phyloP scores from a whole-genome alignment of 1,140 invertebrate species.

The Eufriesea mexicana region DNA sequence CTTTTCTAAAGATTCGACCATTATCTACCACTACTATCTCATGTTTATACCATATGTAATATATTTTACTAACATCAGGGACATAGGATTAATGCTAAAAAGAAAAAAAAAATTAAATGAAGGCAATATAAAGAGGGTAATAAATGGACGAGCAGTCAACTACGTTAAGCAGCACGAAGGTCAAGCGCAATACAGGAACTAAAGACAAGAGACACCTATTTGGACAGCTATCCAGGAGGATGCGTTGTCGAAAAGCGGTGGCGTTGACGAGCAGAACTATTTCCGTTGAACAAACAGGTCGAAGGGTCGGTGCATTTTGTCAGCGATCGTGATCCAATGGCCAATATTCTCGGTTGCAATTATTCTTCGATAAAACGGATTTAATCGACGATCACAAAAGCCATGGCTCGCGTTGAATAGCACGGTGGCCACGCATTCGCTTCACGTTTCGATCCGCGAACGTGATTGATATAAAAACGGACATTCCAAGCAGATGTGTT shows the following conservation, averaged over 20 bases:
- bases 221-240: not conserved
- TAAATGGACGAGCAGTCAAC: too few relatives aligned
- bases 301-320: slow-evolving; percentile 47
- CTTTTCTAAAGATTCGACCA: too few relatives aligned
- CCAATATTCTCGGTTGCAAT: slow-evolving; percentile 60
- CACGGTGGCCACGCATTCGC: slow-evolving; percentile 32
- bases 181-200: not conserved
- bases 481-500: slow-evolving; percentile 34
- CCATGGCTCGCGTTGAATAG: slow-evolving; percentile 30
- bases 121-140: too few relatives aligned
- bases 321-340: slow-evolving; percentile 54
- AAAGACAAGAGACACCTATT: not conserved
- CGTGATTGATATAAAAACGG: slow-evolving; percentile 47
- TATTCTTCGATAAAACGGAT: slow-evolving; percentile 67
- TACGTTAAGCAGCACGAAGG: too few relatives aligned
- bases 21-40: too few relatives aligned
- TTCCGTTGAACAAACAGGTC: slow-evolving; percentile 48
- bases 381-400: slow-evolving; percentile 63
- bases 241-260: not conserved
- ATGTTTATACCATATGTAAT: too few relatives aligned
- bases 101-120: too few relatives aligned
- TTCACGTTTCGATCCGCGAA: slow-evolving; percentile 32
- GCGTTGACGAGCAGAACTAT: not conserved
- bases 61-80: too few relatives aligned
- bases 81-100: too few relatives aligned